Evolutionary conservation across 53 echinoderm and acorn worm genomes (phyloP).

Genomic region (Temnopleurus reevesii): DNA sequence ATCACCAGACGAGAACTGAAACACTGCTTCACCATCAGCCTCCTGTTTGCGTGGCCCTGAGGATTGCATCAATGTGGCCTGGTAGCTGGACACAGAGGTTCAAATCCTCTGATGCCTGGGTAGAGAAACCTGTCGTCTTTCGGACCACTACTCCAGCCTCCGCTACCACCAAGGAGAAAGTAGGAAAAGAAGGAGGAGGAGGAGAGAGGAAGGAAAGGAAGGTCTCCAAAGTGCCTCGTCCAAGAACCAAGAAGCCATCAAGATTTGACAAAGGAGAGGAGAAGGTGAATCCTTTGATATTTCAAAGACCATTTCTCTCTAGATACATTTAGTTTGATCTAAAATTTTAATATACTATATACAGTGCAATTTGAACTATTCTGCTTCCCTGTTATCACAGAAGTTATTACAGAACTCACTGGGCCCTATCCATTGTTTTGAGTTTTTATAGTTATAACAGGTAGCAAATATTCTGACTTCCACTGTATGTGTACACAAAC

Average conservation of each 20-base stretch:
- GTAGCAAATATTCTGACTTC: too few species aligned
- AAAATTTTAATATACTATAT: too few species aligned
- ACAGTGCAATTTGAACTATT: too few species aligned
- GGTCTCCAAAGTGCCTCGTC: conserved; percentile 52
- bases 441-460: too few species aligned
- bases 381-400: too few species aligned
- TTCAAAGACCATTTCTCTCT: too few species aligned
- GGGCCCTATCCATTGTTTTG: too few species aligned
- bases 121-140: conserved; percentile 54
- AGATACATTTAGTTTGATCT: too few species aligned
- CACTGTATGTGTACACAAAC: too few species aligned
- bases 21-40: background rate
- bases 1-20: background rate
- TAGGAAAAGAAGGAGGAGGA: too few species aligned
- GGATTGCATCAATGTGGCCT: background rate
- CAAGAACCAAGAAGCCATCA: conserved; percentile 75
- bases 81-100: background rate
- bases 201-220: background rate
- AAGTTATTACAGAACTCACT: too few species aligned
- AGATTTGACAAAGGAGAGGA: conserved; percentile 40
- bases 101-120: conserved; percentile 52
- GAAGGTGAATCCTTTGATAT: too few species aligned
- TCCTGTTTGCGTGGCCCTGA: background rate
- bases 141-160: background rate
- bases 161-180: background rate